Evolutionary conservation across 2,888 invertebrate species (phyloP), one percentile per base, ranked within the genome.

Genomic region (Cinara cedri): DNA sequence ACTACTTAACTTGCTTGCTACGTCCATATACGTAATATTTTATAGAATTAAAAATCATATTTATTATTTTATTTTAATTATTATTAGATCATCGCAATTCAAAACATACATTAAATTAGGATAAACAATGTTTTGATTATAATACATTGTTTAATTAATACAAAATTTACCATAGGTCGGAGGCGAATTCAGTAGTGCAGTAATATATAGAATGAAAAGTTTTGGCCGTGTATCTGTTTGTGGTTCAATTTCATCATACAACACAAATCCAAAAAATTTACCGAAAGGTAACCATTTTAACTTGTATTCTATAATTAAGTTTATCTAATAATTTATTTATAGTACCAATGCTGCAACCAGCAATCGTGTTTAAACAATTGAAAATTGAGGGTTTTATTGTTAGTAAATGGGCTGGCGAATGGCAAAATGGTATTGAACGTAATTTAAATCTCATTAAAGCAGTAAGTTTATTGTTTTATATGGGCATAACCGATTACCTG

Each of bases 241-340:
- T 83, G 92, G 92, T 19, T 87, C 89, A 1, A 91, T 92, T 82
- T 88, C 90, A 0, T 85, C 87, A 4, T 92, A 92, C 84, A 91
- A 91, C 83, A 86, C 87, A 70, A 87, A 88, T 42, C 83, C 86
- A 21, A 85, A 86, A n/a, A 84, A 87, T 71, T 85, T 88, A 81
- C 87, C 87, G 1, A 88, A 88, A 85, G 87, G 87, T 83, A 81
- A 44, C 21, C 24, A 26, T 60, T 60, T 34, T 42, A 63, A 54
- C n/a, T 34, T 10, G 16, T n/a, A 34, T 26, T 51, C 6, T 65
- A 1, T 34, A 26, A 44, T 13, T 14, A n/a, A 2, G 16, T 14
- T 1, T 42, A 16, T 0, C 13, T 63, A 16, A 44, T 57, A 60
- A 10, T 71, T 75, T 13, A 24, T 24, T 75, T 81, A 51, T 62